Evolutionary conservation across 1,140 invertebrate species (phyloP).

Genomic region (Gonatopus flavifemur): DNA sequence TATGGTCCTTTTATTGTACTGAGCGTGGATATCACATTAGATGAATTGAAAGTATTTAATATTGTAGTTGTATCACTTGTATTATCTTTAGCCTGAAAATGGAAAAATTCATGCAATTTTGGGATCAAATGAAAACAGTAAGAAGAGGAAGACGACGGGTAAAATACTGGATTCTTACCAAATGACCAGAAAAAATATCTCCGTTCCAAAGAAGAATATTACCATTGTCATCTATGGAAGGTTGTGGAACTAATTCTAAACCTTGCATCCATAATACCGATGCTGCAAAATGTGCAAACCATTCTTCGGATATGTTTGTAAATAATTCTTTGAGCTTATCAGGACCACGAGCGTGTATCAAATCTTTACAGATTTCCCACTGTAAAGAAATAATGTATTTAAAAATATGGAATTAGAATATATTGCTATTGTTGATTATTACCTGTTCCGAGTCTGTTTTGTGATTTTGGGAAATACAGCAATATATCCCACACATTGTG

Average conservation of each 20-base stretch:
- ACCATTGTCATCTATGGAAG: constrained; percentile 58
- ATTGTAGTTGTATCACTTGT: constrained; percentile 54
- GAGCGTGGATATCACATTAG: constrained; percentile 57
- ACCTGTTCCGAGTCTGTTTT: constrained; percentile 15
- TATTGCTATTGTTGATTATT: constrained; percentile 5
- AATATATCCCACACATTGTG: constrained; percentile 56
- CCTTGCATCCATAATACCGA: constrained; percentile 76
- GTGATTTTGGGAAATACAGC: constrained; percentile 24
- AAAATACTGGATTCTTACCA: constrained; percentile 32
- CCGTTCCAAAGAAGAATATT: constrained; percentile 80
- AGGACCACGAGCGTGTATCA: constrained; percentile 57
- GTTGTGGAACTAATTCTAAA: constrained; percentile 60
- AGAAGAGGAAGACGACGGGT: background rate
- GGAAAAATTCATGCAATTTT: background rate
- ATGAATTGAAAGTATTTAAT: constrained; percentile 39
- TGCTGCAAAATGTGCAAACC: constrained; percentile 66
- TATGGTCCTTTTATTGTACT: constrained; percentile 76
- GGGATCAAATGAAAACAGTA: background rate
- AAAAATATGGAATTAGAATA: background rate
- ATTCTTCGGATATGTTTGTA: constrained; percentile 55
- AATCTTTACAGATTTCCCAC: constrained; percentile 47
- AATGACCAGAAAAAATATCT: constrained; percentile 69
- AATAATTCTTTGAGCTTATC: constrained; percentile 40
- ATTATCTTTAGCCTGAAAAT: constrained; percentile 35
- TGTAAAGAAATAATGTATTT: constrained; percentile 18